Percentiles rank a stretch among this genome's conserved stretches.
Evolutionary conservation across 2,113 vertebrate genomes (phyloP).

Genomic region (Bungarus multicinctus): DNA sequence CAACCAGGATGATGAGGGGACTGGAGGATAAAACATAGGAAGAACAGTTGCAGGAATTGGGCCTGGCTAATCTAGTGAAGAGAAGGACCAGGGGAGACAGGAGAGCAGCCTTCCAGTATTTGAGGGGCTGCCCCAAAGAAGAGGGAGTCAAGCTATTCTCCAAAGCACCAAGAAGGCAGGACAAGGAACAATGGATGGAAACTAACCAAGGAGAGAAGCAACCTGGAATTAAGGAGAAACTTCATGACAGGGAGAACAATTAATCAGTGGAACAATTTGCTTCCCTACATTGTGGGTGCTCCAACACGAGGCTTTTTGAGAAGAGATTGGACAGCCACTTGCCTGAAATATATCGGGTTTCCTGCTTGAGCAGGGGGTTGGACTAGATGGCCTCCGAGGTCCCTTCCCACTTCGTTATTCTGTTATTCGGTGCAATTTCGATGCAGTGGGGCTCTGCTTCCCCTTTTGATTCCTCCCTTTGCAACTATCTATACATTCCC

Average conservation of each 20-base stretch:
- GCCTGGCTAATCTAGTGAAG: too few species aligned
- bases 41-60: too few species aligned
- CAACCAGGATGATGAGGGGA: too few species aligned
- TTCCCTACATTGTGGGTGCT: not conserved
- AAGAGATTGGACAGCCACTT: not conserved
- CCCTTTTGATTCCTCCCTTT: not conserved
- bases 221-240: not conserved
- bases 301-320: too few species aligned
- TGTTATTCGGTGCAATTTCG: not conserved
- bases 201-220: not conserved
- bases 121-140: too few species aligned
- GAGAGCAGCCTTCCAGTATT: too few species aligned
- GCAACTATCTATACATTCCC: not conserved
- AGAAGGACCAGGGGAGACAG: too few species aligned
- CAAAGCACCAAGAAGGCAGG: too few species aligned
- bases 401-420: not conserved
- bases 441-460: not conserved
- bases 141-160: too few species aligned
- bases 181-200: not conserved
- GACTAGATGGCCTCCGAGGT: not conserved
- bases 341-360: not conserved
- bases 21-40: too few species aligned
- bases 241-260: not conserved
- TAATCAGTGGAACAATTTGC: not conserved
- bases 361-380: not conserved